Percentiles rank a stretch among this genome's conserved stretches.
phyloP scores from a whole-genome alignment of 1,140 invertebrate species.

The Leguminivora glycinivorella region DNA sequence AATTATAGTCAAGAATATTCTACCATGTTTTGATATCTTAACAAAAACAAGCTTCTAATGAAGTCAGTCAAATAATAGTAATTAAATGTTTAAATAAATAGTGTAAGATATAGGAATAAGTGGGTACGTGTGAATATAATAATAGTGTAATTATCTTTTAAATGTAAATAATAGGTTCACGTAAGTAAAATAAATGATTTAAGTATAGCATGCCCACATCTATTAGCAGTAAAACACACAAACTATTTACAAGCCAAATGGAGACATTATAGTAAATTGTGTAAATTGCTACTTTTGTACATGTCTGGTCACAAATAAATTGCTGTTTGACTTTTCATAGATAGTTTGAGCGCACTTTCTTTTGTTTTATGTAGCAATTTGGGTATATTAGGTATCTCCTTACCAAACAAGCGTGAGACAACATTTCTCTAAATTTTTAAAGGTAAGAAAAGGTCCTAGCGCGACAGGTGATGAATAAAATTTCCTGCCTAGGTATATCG shows the following conservation, averaged over 20 bases:
- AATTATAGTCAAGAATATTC: too few species aligned
- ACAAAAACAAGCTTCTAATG: too few species aligned
- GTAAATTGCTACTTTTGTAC: not conserved
- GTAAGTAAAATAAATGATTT: slow-evolving; percentile 4
- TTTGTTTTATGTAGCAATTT: not conserved
- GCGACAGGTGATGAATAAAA: too few species aligned
- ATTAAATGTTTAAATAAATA: too few species aligned
- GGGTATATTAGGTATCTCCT: not conserved
- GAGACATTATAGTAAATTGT: slow-evolving; percentile 22
- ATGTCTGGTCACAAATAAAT: slow-evolving; percentile 12
- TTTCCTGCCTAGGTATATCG: too few species aligned
- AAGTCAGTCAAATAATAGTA: too few species aligned
- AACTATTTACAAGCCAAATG: slow-evolving; percentile 16
- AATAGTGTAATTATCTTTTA: too few species aligned
- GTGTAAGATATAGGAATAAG: too few species aligned
- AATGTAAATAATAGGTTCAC: not conserved
- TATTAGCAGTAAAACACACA: slow-evolving; percentile 24
- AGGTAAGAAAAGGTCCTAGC: too few species aligned
- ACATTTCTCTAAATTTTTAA: not conserved
- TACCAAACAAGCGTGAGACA: too few species aligned
- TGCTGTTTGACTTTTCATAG: not conserved
- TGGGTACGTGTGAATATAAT: too few species aligned
- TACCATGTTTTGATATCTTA: too few species aligned
- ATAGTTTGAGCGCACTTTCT: not conserved
- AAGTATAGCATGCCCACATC: slow-evolving; percentile 1